Percentiles rank a stretch among this genome's conserved stretches.
These are phyloP conservation scores for Telmatherina bonti DNA, from an alignment of 2,797 vertebrate genomes.

Conservation along the genomic window DNA sequence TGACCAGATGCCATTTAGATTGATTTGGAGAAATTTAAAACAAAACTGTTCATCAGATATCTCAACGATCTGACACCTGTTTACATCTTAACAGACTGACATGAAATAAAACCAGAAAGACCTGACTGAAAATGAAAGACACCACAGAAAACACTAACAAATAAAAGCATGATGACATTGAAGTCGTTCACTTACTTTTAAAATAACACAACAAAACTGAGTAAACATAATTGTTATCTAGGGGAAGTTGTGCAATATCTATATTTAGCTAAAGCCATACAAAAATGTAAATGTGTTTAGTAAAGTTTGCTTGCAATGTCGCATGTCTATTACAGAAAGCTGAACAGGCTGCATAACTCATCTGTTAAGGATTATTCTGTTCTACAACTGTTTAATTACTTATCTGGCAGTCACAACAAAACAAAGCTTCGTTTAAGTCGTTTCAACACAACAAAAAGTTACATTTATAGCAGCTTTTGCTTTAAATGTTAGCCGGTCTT, in stretches of 20 bases:
- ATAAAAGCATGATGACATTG: too few species aligned
- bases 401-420: background rate
- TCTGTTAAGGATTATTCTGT: background rate
- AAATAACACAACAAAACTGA: background rate
- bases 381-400: background rate
- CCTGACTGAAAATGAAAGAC: background rate
- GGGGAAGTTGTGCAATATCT: background rate
- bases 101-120: background rate
- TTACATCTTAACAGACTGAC: background rate
- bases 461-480: background rate
- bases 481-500: background rate
- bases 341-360: background rate
- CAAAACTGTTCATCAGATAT: background rate
- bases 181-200: background rate
- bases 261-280: background rate
- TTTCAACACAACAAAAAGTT: background rate
- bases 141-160: background rate
- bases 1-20: background rate
- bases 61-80: background rate
- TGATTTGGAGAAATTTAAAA: background rate
- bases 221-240: background rate
- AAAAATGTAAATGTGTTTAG: too few species aligned
- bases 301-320: too few species aligned
- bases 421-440: background rate
- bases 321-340: background rate